These are phyloP conservation scores for Neomorphus geoffroyi DNA, from an alignment of 2,797 vertebrate species.

Conservation along the genomic window DNA sequence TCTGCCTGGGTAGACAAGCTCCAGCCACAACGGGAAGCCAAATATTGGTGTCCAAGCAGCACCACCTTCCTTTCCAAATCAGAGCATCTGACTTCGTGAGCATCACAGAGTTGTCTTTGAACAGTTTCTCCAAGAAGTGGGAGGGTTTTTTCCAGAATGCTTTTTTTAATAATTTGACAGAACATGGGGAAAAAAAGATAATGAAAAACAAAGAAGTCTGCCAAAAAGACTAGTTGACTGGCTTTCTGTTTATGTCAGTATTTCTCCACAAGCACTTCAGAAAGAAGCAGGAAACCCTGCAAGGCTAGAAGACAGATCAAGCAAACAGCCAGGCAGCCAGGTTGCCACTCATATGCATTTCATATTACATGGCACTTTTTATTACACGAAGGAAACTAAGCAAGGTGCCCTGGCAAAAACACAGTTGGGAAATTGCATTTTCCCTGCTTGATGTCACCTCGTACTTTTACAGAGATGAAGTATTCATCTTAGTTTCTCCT, in stretches of 20 bases:
- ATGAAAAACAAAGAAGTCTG: not conserved
- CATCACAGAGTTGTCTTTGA: not conserved
- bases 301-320: not conserved
- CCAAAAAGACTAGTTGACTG: not conserved
- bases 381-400: not conserved
- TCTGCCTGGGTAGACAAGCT: not conserved
- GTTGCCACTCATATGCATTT: not conserved
- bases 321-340: not conserved
- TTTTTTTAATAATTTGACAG: slow-evolving; percentile 7
- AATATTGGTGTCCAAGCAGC: not conserved
- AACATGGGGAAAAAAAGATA: not conserved
- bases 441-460: not conserved
- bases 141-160: not conserved
- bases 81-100: not conserved
- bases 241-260: not conserved
- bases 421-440: not conserved
- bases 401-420: not conserved
- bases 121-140: not conserved
- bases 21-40: not conserved
- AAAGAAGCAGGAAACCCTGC: not conserved
- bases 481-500: not conserved
- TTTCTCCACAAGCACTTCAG: not conserved
- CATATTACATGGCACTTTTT: not conserved
- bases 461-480: not conserved
- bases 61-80: not conserved